Conservation (phyloP, 1,140 invertebrate species). For the Papilio dardanus region DNA sequence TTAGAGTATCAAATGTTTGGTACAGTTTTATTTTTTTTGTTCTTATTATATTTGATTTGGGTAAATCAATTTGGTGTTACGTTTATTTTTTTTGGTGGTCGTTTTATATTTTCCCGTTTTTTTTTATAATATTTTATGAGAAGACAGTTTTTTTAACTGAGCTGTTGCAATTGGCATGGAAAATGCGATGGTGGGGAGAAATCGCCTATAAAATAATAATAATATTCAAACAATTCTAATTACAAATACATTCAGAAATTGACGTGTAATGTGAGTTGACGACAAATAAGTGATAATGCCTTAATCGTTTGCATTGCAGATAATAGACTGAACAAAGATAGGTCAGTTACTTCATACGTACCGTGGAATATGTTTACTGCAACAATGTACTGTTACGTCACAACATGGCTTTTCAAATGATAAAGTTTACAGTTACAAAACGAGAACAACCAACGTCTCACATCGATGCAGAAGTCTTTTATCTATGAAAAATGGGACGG, state of each 20-base stretch:
- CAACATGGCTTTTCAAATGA: not conserved
- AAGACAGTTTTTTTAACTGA: not conserved
- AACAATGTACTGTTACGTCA: constrained; percentile 27
- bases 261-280: not conserved
- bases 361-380: not conserved
- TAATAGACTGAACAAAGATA: constrained; percentile 14
- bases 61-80: no score
- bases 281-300: not conserved
- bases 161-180: not conserved
- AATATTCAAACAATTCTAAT: no score
- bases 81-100: no score
- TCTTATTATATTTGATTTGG: no score
- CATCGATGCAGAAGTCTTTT: no score
- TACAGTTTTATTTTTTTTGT: no score
- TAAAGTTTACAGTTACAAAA: not conserved
- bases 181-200: not conserved
- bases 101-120: no score
- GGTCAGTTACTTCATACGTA: constrained; percentile 23
- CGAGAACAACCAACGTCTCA: not conserved
- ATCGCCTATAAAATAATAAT: no score
- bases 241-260: not conserved
- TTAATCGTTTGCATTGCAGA: constrained; percentile 19
- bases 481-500: no score
- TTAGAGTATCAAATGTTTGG: no score
- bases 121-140: not conserved